Evolutionary conservation across 2,113 vertebrate genomes (phyloP).

Genomic region (Menura novaehollandiae): DNA sequence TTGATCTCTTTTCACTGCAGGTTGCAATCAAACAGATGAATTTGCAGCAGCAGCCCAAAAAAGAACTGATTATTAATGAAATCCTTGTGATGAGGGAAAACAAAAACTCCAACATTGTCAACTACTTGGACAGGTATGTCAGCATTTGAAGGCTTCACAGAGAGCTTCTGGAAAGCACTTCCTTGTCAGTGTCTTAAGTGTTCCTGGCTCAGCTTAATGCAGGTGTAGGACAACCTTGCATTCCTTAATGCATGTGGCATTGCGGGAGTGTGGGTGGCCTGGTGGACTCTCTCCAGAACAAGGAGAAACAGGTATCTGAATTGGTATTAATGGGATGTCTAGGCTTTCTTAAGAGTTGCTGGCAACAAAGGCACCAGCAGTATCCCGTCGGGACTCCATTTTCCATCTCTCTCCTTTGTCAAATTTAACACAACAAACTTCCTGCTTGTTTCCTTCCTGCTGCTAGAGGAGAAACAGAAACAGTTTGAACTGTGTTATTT

Average conservation of each 20-base stretch:
- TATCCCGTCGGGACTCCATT: background rate
- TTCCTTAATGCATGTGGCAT: background rate
- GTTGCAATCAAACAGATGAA: conserved; percentile 99
- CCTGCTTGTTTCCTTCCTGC: background rate
- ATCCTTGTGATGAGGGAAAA: conserved; percentile 99
- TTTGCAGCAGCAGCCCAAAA: conserved; percentile 96
- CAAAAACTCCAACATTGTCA: conserved; percentile 97
- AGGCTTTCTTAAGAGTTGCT: background rate
- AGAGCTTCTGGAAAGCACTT: background rate
- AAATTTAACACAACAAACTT: background rate
- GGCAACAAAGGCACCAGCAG: background rate
- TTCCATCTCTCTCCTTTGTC: background rate
- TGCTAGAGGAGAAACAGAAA: background rate
- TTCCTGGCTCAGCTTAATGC: background rate
- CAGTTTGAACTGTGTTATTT: background rate
- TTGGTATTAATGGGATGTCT: background rate
- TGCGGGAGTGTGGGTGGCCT: background rate
- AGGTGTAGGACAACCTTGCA: background rate
- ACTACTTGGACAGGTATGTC: conserved; percentile 95
- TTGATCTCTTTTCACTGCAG: conserved; percentile 63
- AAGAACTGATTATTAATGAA: conserved; percentile 97
- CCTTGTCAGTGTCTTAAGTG: background rate
- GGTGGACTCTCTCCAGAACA: background rate
- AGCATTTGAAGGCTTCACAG: background rate
- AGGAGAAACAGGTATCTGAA: background rate